A percentile compares a stretch with the other conserved stretches of the same genome.
These are phyloP conservation scores for Barbus barbus DNA, from an alignment of 2,113 vertebrate species.

Conservation along the genomic window DNA sequence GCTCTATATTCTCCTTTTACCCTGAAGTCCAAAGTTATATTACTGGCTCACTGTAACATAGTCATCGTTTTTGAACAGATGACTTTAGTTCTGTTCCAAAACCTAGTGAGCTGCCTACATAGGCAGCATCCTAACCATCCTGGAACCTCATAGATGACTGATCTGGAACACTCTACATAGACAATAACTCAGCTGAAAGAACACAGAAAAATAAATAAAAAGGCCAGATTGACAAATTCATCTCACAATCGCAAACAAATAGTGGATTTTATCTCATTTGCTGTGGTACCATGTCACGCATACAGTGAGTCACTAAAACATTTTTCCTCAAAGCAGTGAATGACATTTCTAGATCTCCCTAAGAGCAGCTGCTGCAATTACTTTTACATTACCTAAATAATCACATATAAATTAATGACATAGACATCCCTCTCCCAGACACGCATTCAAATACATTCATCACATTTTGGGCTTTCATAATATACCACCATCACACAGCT, in stretches of 20 bases:
- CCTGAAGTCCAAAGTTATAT: slow-evolving; percentile 3
- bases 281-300: background rate
- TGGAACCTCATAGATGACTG: background rate
- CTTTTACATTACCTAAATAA: slow-evolving; percentile 32
- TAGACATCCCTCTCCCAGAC: background rate
- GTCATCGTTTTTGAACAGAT: background rate
- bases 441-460: slow-evolving; percentile 17
- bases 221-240: background rate
- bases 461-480: slow-evolving; percentile 55
- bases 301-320: background rate
- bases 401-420: slow-evolving; percentile 19
- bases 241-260: background rate
- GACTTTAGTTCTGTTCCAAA: background rate
- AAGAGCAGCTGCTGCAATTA: slow-evolving; percentile 30
- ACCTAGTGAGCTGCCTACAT: background rate
- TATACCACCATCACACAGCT: slow-evolving; percentile 55
- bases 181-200: background rate
- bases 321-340: background rate
- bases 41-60: background rate
- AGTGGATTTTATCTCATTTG: slow-evolving; percentile 8
- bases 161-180: background rate
- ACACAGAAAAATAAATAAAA: background rate
- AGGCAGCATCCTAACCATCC: background rate
- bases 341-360: slow-evolving; percentile 1
- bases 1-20: background rate